Percentiles rank a stretch among this genome's conserved stretches.
These are phyloP conservation scores for Dendrocincla tyrannina DNA, from an alignment of 2,797 vertebrate species.

Conservation along the genomic window DNA sequence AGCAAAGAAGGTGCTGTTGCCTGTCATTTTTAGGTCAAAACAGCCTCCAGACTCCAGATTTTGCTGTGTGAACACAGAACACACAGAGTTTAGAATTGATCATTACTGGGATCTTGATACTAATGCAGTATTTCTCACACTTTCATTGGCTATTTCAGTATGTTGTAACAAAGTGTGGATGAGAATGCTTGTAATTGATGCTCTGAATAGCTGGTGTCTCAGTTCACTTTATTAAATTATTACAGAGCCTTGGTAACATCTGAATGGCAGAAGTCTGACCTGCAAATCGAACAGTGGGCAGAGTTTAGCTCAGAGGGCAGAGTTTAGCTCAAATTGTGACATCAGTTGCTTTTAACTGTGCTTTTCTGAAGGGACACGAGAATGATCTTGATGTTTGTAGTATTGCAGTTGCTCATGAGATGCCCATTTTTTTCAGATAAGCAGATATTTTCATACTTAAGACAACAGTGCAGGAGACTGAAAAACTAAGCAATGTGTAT, in stretches of 20 bases:
- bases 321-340: neutral
- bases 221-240: neutral
- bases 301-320: constrained; percentile 19
- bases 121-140: neutral
- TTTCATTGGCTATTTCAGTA: neutral
- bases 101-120: neutral
- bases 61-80: neutral
- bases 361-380: neutral
- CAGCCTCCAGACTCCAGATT: neutral
- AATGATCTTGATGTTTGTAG: neutral
- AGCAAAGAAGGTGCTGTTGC: neutral
- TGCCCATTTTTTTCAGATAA: neutral
- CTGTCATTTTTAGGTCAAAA: constrained; percentile 12
- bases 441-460: neutral
- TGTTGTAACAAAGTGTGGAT: neutral
- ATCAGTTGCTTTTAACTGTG: neutral
- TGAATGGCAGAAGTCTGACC: neutral
- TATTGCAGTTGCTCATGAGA: neutral
- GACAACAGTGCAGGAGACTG: neutral
- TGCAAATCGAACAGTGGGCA: neutral
- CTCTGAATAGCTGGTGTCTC: neutral
- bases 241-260: constrained; percentile 11
- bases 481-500: neutral
- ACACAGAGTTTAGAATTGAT: neutral
- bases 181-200: neutral